Base-by-base conservation (phyloP, 2,888 invertebrate genomes). In the Caenorhabditis sp. region DNA sequence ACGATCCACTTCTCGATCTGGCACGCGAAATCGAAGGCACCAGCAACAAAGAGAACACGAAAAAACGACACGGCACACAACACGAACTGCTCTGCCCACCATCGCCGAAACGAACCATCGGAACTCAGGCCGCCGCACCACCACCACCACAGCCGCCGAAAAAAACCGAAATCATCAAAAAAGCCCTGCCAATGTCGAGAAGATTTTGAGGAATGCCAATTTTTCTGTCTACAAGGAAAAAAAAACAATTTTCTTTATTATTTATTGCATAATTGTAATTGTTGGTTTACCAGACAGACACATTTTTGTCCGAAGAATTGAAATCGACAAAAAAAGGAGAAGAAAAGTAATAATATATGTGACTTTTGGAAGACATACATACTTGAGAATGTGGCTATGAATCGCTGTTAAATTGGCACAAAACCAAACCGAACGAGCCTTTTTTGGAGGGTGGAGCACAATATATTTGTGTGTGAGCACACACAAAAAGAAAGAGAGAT, bases 81-180 rank as follows among this genome's bases (percentile, higher is more conserved):
- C 51, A 53, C 17, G 31, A 37, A 17, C 31, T 62, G 5, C 31
- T 31, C 0, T 43, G 43, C 14, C 66, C 66, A n/a, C 27, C 62
- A n/a, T 70, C 70, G 6, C 70, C 70, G 14, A 62, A 66, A 51
- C 62, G 70, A 49, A 59, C 62, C 0, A 50, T 70, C 1, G 70
- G 62, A 19, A 61, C 66, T 12, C 70, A 70, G 23, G 66, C 65
- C 2, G 5, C 53, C 1, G 1, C 10, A 2, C 49, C 59, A 3
- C 49, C 51, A 19, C 54, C 27, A 24, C 49, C n/a, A n/a, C 26
- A 21, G 50, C 19, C 24, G 19, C 31, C 43, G 17, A 43, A 43
- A 43, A 43, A 43, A 24, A 19, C 64, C 43, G 43, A 17, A 14
- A 36, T 54, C 21, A 23, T 23, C 49, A 53, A 53, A 21, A 23